These are phyloP conservation scores for Papilio helenus DNA, from an alignment of 1,140 invertebrate genomes.

Conservation along the genomic window DNA sequence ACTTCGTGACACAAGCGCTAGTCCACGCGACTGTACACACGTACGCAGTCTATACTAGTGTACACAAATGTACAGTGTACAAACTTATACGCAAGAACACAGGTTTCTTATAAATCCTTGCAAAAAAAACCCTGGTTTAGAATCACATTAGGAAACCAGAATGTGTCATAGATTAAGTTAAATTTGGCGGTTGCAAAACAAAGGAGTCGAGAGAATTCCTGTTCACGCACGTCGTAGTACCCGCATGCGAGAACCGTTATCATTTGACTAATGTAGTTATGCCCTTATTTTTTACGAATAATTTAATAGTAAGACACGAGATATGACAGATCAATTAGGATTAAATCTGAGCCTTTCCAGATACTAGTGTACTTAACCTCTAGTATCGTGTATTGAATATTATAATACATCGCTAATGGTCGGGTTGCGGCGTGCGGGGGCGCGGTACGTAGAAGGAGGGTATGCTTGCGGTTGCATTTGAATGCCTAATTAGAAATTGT, in stretches of 20 bases:
- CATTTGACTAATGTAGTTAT: not conserved
- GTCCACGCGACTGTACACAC: slow-evolving; percentile 8
- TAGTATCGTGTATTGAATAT: not conserved
- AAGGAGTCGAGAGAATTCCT: too few relatives aligned
- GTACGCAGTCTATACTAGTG: not conserved
- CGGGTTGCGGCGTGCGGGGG: not conserved
- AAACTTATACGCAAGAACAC: not conserved
- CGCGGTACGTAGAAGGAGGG: not conserved
- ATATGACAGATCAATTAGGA: not conserved
- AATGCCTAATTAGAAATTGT: slow-evolving; percentile 5
- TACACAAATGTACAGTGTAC: not conserved
- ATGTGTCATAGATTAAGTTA: too few relatives aligned
- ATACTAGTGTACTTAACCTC: not conserved
- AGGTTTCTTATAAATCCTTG: not conserved
- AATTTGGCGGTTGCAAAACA: too few relatives aligned
- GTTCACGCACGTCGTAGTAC: too few relatives aligned
- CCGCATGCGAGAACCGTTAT: not conserved
- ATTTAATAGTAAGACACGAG: not conserved
- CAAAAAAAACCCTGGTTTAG: not conserved
- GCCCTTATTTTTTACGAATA: not conserved
- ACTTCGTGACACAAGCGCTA: slow-evolving; percentile 24
- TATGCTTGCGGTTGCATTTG: slow-evolving; percentile 19
- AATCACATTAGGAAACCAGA: not conserved
- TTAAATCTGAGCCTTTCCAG: too few relatives aligned
- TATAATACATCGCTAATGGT: not conserved